Conservation (phyloP, 2,113 vertebrate species). For the crab-eating macaque (Macaca fascicularis) region T2T-MFA8v1.1 NC_088386.1:55916001-55916500, state of each 20-base stretch:
- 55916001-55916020: not conserved
- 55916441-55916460: conserved; percentile 61
- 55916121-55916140: not conserved
- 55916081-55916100: not conserved
- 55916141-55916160: not conserved
- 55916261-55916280: not conserved
- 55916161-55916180: not conserved
- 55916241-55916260: not conserved
- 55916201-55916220: not conserved
- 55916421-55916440: conserved; percentile 9
- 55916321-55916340: not conserved
- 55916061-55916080: not conserved
- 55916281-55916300: conserved; percentile 34
- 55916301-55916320: not conserved
- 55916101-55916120: not conserved
- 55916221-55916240: not conserved
- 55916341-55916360: conserved; percentile 30
- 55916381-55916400: not conserved
- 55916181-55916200: not conserved
- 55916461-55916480: conserved; percentile 28
- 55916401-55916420: conserved; percentile 60
- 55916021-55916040: not conserved
- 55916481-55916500: conserved; percentile 35
- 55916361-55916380: not conserved
- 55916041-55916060: not conserved